These are phyloP conservation scores for Perca fluviatilis DNA, from an alignment of 2,113 vertebrate species.

Conservation along the genomic window DNA sequence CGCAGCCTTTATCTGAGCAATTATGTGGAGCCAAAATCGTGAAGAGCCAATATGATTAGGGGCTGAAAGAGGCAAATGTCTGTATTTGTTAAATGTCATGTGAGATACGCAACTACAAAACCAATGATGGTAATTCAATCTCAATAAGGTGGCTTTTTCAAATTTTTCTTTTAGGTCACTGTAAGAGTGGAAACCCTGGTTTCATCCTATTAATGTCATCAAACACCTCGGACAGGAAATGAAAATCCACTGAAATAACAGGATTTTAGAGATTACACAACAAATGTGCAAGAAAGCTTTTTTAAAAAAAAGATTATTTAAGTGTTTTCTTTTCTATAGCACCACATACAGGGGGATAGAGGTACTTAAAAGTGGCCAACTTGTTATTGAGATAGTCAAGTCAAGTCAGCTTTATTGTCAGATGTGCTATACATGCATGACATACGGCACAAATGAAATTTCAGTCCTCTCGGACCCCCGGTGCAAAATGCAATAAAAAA, in stretches of 20 bases:
- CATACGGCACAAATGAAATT: too few relatives aligned
- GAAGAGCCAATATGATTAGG: constrained; percentile 29
- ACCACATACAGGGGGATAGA: not conserved
- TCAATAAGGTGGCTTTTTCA: constrained; percentile 15
- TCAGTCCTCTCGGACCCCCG: too few relatives aligned
- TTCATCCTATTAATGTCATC: constrained; percentile 55
- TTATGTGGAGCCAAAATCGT: constrained; percentile 25
- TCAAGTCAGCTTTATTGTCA: too few relatives aligned
- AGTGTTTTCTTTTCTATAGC: not conserved
- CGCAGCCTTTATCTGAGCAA: constrained; percentile 42
- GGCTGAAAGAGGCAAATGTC: constrained; percentile 15
- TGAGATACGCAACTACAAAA: constrained; percentile 8
- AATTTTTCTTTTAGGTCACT: constrained; percentile 34
- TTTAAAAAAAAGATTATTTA: constrained; percentile 6
- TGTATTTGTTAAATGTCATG: constrained; percentile 37
- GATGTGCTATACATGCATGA: too few relatives aligned
- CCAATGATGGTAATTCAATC: constrained; percentile 21
- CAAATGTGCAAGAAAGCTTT: not conserved
- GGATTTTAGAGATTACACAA: constrained; percentile 58
- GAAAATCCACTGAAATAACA: constrained; percentile 60
- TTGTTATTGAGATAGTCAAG: constrained; percentile 11
- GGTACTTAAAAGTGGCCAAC: not conserved
- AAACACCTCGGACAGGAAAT: constrained; percentile 62
- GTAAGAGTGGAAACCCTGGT: not conserved
- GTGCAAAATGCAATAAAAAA: too few relatives aligned